Evolutionary conservation across 2,797 vertebrate genomes (phyloP), one percentile per base, ranked within the genome.

Genomic region (Chelon labrosus): DNA sequence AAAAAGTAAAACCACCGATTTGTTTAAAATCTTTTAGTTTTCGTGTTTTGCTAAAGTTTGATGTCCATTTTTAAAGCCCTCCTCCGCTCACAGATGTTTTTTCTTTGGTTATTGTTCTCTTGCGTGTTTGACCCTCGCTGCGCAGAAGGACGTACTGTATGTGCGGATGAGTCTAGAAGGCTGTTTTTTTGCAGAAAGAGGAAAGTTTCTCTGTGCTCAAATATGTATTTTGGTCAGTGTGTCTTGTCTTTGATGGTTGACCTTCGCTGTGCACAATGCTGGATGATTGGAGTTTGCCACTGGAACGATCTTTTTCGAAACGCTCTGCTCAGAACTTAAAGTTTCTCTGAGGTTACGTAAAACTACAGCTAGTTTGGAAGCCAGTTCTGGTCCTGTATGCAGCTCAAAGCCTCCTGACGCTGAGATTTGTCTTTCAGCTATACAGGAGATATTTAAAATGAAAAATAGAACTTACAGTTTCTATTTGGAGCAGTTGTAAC

Each of bases 191-290:
- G n/a, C 20, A 4, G 39, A 27, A 54, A 44, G 63, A 35, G 12
- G 1, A 16, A 20, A 2, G 38, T 44, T 54, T 65, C 25, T 54
- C 17, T 19, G 39, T 44, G 25, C 38, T 17, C 14, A 17, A 17
- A 51, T 38, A 41, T 27, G 35, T 44, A 12, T 44, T 14, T 17
- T 4, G 13, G 35, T 37, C 47, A 39, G 1, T 39, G 35, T 0
- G 19, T 42, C 46, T n/a, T 44, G 10, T 25, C 35, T 47, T 56
- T n/a, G 13, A 66, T 3, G 14, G 38, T 27, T 13, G 11, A 46
- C 42, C 52, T 66, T 56, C 42, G 6, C 64, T 66, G 46, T 19
- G 31, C 42, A 47, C 52, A 66, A 47, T 56, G 42, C 20, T 35
- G 14, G 22, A 42, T 55, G 13, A 37, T 46, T 25, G 55, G 13